Percentiles rank a stretch among this genome's conserved stretches.
Evolutionary conservation across 2,797 vertebrate genomes (phyloP).

Genomic region (Danio tinwini): DNA sequence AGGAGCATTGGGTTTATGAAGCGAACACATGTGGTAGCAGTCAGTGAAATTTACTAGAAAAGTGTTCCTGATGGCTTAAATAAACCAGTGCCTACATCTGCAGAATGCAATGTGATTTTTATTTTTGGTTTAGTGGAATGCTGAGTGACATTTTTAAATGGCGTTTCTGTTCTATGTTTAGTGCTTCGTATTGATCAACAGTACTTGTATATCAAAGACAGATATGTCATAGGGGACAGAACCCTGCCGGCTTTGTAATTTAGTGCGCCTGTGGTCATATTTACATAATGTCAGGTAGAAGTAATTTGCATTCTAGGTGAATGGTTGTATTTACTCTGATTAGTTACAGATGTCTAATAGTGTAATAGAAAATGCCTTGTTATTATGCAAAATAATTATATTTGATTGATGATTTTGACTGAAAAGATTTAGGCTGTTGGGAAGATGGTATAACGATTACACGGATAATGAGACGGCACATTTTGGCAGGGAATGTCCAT

Average conservation of each 20-base stretch:
- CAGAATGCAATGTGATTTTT: slow-evolving; percentile 35
- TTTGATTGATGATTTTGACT: not conserved
- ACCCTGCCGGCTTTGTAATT: slow-evolving; percentile 66
- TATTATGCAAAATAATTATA: slow-evolving; percentile 16
- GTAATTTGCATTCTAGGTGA: slow-evolving; percentile 23
- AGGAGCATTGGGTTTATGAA: slow-evolving; percentile 61
- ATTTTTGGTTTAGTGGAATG: slow-evolving; percentile 41
- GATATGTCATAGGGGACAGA: slow-evolving; percentile 69
- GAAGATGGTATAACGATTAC: slow-evolving; percentile 44
- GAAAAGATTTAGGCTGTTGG: slow-evolving; percentile 36
- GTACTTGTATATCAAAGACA: slow-evolving; percentile 65
- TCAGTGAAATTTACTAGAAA: slow-evolving; percentile 66
- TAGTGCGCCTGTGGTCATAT: slow-evolving; percentile 68
- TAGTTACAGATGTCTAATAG: slow-evolving; percentile 27
- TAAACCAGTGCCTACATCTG: slow-evolving; percentile 52
- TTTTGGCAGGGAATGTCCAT: slow-evolving; percentile 38
- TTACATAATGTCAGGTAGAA: slow-evolving; percentile 46
- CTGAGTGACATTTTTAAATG: slow-evolving; percentile 47
- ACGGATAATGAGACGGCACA: slow-evolving; percentile 53
- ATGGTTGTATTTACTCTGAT: slow-evolving; percentile 28
- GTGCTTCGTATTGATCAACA: slow-evolving; percentile 58
- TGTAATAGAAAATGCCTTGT: slow-evolving; percentile 18
- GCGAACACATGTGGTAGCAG: slow-evolving; percentile 71
- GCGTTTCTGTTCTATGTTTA: slow-evolving; percentile 43
- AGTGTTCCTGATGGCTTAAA: slow-evolving; percentile 64